A percentile compares a stretch with the other conserved stretches of the same genome.
Conservation (phyloP, 2,888 invertebrate species). For the Andrena flavipes region DNA sequence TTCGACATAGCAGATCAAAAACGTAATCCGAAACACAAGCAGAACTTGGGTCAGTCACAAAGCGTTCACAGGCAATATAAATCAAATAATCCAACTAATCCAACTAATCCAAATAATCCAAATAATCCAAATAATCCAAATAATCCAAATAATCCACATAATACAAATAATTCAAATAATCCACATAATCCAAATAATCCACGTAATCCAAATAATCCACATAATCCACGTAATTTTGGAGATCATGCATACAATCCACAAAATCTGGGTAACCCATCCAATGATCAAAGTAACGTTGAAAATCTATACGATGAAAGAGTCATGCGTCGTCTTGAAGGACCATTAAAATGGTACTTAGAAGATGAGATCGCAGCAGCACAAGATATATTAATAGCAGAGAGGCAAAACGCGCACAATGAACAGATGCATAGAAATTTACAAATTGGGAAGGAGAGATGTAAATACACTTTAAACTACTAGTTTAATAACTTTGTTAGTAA, state of each 20-base stretch:
- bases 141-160: background rate
- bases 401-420: slow-evolving; percentile 32
- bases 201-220: background rate
- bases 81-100: background rate
- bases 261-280: background rate
- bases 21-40: background rate
- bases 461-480: background rate
- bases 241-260: background rate
- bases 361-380: slow-evolving; percentile 65
- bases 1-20: slow-evolving; percentile 14
- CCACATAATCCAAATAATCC: background rate
- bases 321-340: background rate
- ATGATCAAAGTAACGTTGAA: background rate
- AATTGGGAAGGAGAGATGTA: slow-evolving; percentile 62
- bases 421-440: slow-evolving; percentile 35
- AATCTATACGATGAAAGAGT: background rate
- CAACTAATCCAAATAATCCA: background rate
- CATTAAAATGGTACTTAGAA: slow-evolving; percentile 61
- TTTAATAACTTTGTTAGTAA: background rate
- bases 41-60: background rate
- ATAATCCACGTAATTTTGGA: background rate
- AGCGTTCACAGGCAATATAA: background rate
- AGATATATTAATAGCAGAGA: slow-evolving; percentile 54
- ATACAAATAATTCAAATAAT: background rate
- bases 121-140: background rate